These are phyloP conservation scores for Eurois occulta DNA, from an alignment of 2,888 invertebrate genomes.

Conservation along the genomic window DNA sequence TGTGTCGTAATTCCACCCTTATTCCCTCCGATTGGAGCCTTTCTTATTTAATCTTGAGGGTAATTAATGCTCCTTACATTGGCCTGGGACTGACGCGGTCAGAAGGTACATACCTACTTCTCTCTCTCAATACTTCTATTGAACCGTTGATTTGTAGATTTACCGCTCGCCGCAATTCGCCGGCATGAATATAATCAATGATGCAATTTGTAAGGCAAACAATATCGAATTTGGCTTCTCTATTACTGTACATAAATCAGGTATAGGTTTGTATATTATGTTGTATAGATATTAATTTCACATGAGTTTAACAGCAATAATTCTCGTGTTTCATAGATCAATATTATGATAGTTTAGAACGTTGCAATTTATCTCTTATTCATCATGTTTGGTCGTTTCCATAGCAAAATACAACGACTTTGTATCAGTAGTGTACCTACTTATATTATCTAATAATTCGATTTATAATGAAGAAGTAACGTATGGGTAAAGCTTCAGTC, in stretches of 20 bases:
- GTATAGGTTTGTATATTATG: conserved; percentile 26
- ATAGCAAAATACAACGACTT: background rate
- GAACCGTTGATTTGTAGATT: conserved; percentile 62
- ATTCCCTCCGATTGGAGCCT: conserved; percentile 85
- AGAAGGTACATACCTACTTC: conserved; percentile 31
- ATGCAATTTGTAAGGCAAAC: conserved; percentile 73
- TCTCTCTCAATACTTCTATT: conserved; percentile 32
- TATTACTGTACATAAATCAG: conserved; percentile 66
- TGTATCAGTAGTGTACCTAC: background rate
- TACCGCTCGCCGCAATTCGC: conserved; percentile 54
- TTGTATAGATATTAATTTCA: conserved; percentile 40
- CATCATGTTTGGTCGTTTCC: conserved; percentile 10
- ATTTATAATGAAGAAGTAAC: background rate
- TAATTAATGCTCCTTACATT: conserved; percentile 85
- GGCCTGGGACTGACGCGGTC: conserved; percentile 71
- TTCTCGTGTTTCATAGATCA: conserved; percentile 46
- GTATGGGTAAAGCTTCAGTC: background rate
- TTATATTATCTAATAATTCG: background rate
- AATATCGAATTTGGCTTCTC: conserved; percentile 70
- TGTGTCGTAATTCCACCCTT: conserved; percentile 84
- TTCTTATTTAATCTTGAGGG: conserved; percentile 87
- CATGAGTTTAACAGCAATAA: conserved; percentile 39
- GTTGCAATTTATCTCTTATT: conserved; percentile 17
- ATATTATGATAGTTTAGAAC: conserved; percentile 40
- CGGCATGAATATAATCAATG: conserved; percentile 68